A percentile compares a stretch with the other conserved stretches of the same genome.
Conservation (phyloP, 2,888 invertebrate species). For the Ametastegia equiseti region DNA sequence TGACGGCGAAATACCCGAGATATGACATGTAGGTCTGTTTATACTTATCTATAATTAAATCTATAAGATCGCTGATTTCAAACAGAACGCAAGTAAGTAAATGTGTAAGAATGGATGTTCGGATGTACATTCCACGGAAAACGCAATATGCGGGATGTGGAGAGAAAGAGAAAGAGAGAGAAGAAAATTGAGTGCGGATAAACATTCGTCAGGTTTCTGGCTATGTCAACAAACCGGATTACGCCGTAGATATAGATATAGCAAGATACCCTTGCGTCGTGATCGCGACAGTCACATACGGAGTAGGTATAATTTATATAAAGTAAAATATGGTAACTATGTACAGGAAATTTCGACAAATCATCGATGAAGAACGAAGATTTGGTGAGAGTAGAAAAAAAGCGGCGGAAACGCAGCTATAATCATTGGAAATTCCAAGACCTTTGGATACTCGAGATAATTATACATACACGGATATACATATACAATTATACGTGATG, state of each 20-base stretch:
- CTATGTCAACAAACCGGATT: slow-evolving; percentile 37
- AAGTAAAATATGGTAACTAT: neutral
- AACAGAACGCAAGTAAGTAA: neutral
- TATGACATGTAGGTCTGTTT: neutral
- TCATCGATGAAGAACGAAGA: too few relatives aligned
- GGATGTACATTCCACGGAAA: neutral
- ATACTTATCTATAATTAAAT: too few relatives aligned
- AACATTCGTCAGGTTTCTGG: slow-evolving; percentile 13
- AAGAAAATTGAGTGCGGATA: slow-evolving; percentile 2
- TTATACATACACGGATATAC: neutral
- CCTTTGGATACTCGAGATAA: neutral
- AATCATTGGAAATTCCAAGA: neutral
- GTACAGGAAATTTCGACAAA: too few relatives aligned
- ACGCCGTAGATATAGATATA: neutral
- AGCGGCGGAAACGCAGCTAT: too few relatives aligned
- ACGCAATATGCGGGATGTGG: neutral
- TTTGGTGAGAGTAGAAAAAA: neutral
- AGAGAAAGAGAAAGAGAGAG: too few relatives aligned
- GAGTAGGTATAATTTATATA: neutral
- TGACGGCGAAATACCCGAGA: neutral
- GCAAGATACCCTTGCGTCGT: neutral
- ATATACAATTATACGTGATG: neutral
- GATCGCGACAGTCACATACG: neutral
- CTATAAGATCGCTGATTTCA: slow-evolving; percentile 7
- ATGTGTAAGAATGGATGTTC: neutral